A percentile compares a stretch with the other conserved stretches of the same genome.
phyloP scores from a whole-genome alignment of 2,113 vertebrate species.

The Globicephala melas region DNA sequence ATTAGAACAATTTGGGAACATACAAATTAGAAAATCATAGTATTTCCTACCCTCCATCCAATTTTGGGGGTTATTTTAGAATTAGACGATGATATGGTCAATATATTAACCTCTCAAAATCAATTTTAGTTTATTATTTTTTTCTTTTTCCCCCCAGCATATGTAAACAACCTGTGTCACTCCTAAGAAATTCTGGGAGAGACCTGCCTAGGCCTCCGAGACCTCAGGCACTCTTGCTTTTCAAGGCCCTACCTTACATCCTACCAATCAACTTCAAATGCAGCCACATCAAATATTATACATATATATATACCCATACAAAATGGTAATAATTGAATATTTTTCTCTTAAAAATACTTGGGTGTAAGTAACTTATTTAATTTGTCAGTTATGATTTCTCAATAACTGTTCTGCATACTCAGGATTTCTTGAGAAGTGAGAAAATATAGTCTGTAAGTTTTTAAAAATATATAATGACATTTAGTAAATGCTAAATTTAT shows the following conservation, averaged over 20 bases:
- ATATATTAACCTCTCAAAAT: background rate
- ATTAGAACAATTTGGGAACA: background rate
- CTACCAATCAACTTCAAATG: background rate
- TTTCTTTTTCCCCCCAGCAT: background rate
- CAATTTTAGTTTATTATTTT: background rate
- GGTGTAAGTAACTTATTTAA: background rate
- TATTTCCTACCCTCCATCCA: background rate
- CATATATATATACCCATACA: background rate
- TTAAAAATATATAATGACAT: background rate
- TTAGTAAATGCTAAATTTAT: background rate
- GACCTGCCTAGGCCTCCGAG: background rate
- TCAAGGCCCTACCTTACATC: background rate
- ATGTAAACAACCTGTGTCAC: background rate
- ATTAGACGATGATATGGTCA: background rate
- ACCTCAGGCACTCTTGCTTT: background rate
- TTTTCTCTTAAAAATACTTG: background rate
- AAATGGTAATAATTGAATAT: background rate
- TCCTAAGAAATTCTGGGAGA: background rate
- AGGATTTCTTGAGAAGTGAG: background rate
- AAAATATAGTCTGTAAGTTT: background rate
- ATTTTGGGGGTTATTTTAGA: background rate
- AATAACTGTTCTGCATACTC: background rate
- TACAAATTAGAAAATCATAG: background rate
- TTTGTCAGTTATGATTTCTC: background rate
- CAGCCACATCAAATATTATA: background rate